A percentile compares a stretch with the other conserved stretches of the same genome.
Evolutionary conservation across 2,888 invertebrate genomes (phyloP).

Genomic region (Drepanosiphum platanoidis): DNA sequence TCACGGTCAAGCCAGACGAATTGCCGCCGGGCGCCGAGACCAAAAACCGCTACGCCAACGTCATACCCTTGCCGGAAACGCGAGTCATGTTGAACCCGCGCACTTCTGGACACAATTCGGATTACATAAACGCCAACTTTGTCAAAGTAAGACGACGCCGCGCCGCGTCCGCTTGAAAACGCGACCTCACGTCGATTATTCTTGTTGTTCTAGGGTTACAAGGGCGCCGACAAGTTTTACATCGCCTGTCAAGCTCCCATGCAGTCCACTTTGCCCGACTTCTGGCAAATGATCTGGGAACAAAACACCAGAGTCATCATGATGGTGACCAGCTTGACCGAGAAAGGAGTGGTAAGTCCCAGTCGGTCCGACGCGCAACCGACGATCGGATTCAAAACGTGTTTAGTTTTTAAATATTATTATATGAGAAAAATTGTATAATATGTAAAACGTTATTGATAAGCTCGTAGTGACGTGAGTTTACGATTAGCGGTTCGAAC

Average conservation of each 20-base stretch:
- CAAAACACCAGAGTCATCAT: constrained; percentile 88
- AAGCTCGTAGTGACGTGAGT: too few relatives aligned
- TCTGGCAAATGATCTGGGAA: constrained; percentile 97
- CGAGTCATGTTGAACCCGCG: constrained; percentile 78
- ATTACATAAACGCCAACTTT: constrained; percentile 94
- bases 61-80: constrained; percentile 92
- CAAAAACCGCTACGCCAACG: constrained; percentile 93
- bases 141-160: constrained; percentile 84
- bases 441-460: too few relatives aligned
- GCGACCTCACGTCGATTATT: too few relatives aligned
- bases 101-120: constrained; percentile 71
- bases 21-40: constrained; percentile 87
- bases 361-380: constrained; percentile 65
- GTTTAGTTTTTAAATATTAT: too few relatives aligned
- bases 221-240: constrained; percentile 83
- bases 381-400: background rate
- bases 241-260: constrained; percentile 93
- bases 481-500: too few relatives aligned
- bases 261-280: constrained; percentile 84
- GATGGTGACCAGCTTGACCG: constrained; percentile 89
- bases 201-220: constrained; percentile 78
- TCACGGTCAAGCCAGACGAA: constrained; percentile 81
- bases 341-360: constrained; percentile 82
- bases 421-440: too few relatives aligned
- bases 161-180: too few relatives aligned